Evolutionary conservation across 2,888 invertebrate genomes (phyloP), one percentile per base, ranked within the genome.

Genomic region (Amiota minor): DNA sequence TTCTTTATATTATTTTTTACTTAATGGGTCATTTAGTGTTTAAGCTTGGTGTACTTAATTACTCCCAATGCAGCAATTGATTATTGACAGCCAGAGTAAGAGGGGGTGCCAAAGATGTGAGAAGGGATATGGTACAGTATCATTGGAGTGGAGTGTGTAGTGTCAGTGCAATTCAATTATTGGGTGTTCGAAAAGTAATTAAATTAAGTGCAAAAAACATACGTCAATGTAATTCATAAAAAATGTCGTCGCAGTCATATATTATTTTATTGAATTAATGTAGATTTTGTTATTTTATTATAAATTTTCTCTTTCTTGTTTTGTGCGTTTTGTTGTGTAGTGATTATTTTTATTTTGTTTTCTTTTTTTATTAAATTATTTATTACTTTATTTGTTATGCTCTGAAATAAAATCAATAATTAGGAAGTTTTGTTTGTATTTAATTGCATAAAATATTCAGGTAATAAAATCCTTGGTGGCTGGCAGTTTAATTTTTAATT

Each of bases 171-270:
- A 35, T 11, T 11, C 16, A 59, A 59, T n/a, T n/a, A 59, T 20
- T 20, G 59, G 59, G 59, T 85, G 85, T 83, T 84, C 82, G 80
- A 59, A 80, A 84, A 71, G 83, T 79, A 80, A 84, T 83, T 85
- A 84, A 59, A 82, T 82, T 80, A 82, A 82, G 77, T 80, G 53
- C 53, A 53, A 53, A 14, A 59, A 16, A 59, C 72, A 76, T 76
- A 78, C 82, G 79, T 79, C 82, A 82, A 20, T 59, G 18, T 59
- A 59, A 59, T 16, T 18, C 9, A 9, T 18, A 59, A 18, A 18
- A 59, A 59, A 59, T 16, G 59, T 59, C 59, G 59, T 18, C 20
- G 59, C 59, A 59, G 14, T 53, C 16, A 12, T 53, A 12, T 53
- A 6, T 35, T 35, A 35, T 35, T 35, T 35, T 35, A 35, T 35